Evolutionary conservation across 1,140 invertebrate genomes (phyloP).

Genomic region (Zaprionus camerounensis): DNA sequence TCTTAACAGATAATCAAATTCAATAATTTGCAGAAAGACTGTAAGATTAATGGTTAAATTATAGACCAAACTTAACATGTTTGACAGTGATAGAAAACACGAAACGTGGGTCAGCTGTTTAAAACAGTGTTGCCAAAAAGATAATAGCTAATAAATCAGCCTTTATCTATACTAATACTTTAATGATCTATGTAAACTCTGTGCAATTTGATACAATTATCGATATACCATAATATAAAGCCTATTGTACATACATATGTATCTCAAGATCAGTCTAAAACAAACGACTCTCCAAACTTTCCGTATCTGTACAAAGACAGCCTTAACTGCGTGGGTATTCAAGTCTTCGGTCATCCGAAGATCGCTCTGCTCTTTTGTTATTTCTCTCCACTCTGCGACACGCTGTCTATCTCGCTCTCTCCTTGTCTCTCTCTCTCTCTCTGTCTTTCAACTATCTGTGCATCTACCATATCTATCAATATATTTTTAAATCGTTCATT

Average conservation of each 20-base stretch:
- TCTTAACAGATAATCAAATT: too few species aligned
- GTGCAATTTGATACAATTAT: background rate
- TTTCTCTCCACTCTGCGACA: constrained; percentile 8
- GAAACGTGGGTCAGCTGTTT: too few species aligned
- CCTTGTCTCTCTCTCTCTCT: constrained; percentile 20
- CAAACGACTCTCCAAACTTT: background rate
- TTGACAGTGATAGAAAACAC: too few species aligned
- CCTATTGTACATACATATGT: too few species aligned
- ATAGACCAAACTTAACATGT: too few species aligned
- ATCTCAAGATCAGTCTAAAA: background rate
- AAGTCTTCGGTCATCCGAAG: constrained; percentile 10
- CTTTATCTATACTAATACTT: too few species aligned
- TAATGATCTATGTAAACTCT: background rate
- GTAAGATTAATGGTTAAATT: too few species aligned
- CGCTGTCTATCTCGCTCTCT: constrained; percentile 36
- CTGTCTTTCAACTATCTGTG: constrained; percentile 2
- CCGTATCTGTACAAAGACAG: background rate
- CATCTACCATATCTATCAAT: constrained; percentile 4
- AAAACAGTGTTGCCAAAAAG: too few species aligned
- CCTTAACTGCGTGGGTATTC: constrained; percentile 12
- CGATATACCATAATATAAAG: background rate
- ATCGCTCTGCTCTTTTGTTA: constrained; percentile 10
- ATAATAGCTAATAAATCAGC: too few species aligned
- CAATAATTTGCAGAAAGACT: too few species aligned
- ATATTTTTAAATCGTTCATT: constrained; percentile 1